Evolutionary conservation across 2,797 vertebrate genomes (phyloP).

Genomic region (Selene dorsalis): DNA sequence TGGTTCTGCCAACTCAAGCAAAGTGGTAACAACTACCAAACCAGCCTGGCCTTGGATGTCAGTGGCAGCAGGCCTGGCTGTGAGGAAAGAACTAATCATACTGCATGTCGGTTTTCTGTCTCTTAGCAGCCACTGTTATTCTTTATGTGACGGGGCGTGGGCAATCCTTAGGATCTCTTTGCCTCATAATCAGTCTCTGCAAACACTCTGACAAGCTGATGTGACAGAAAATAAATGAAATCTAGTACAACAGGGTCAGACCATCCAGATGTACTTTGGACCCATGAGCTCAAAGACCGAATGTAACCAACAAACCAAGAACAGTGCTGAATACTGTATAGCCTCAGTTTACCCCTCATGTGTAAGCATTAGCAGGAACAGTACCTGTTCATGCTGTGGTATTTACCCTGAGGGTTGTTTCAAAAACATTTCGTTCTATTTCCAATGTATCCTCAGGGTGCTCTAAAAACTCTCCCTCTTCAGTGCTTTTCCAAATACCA

Average conservation of each 20-base stretch:
- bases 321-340: neutral
- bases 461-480: neutral
- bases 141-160: neutral
- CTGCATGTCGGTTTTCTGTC: slow-evolving; percentile 16
- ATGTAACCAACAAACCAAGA: neutral
- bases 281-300: neutral
- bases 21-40: slow-evolving; percentile 41
- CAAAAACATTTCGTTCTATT: neutral
- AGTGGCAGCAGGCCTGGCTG: slow-evolving; percentile 28
- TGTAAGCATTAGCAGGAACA: neutral
- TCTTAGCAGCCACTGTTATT: neutral
- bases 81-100: slow-evolving; percentile 19
- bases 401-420: neutral
- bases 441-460: neutral
- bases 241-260: neutral
- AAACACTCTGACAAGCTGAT: neutral
- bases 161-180: neutral
- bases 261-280: neutral
- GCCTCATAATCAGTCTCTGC: neutral
- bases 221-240: neutral
- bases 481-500: neutral
- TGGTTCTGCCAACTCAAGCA: slow-evolving; percentile 63
- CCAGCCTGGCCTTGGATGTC: slow-evolving; percentile 29
- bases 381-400: neutral
- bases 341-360: no score